These are phyloP conservation scores for Azorinus chamasolen DNA, from an alignment of 2,888 invertebrate genomes.

Conservation along the genomic window DNA sequence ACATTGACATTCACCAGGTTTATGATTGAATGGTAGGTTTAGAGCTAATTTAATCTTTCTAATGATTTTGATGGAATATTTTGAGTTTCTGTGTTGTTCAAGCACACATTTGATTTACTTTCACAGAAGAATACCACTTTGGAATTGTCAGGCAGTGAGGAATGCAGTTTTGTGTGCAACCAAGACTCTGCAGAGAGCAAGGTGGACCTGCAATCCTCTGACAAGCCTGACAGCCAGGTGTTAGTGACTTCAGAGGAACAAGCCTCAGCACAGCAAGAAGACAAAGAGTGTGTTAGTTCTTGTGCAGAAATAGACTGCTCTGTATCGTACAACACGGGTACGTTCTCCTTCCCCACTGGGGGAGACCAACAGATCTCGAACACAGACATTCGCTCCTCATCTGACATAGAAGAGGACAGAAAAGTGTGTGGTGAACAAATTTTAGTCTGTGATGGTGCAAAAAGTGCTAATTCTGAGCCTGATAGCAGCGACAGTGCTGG, in stretches of 20 bases:
- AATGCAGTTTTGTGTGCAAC: no score
- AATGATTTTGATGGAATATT: no score
- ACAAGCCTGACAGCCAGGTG: neutral
- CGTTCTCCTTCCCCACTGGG: slow-evolving; percentile 15
- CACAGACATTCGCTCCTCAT: slow-evolving; percentile 32
- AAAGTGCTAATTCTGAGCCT: slow-evolving; percentile 65
- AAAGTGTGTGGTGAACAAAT: slow-evolving; percentile 50
- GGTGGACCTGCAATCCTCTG: no score
- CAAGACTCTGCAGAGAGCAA: no score
- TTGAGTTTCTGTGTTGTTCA: no score
- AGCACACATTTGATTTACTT: no score
- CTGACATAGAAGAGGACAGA: slow-evolving; percentile 4
- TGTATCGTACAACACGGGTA: slow-evolving; percentile 51
- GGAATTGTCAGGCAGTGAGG: no score
- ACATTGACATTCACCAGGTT: no score
- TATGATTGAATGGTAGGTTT: no score
- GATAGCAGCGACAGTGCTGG: slow-evolving; percentile 64
- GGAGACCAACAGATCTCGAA: slow-evolving; percentile 52
- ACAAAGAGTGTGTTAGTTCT: slow-evolving; percentile 35
- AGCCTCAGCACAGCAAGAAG: slow-evolving; percentile 1
- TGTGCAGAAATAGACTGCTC: slow-evolving; percentile 56
- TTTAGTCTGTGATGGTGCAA: slow-evolving; percentile 52
- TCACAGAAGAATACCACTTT: no score
- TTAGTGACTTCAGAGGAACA: neutral
- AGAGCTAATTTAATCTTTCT: no score